Percentiles rank a stretch among this genome's conserved stretches.
phyloP scores from a whole-genome alignment of 2,113 vertebrate species.

The Burhinus bistriatus region DNA sequence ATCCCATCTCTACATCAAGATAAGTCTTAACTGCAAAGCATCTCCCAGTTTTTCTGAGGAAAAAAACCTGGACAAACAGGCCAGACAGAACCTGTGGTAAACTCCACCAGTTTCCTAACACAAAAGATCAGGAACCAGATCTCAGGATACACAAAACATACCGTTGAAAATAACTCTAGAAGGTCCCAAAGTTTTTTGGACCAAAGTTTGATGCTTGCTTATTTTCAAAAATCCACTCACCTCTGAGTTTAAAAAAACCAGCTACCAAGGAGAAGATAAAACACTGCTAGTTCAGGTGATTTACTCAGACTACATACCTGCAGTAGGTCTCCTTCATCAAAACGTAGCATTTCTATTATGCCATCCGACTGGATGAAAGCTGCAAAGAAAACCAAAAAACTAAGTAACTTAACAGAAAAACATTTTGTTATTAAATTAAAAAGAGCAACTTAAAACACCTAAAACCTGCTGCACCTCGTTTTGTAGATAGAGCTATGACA shows the following conservation, averaged over 20 bases:
- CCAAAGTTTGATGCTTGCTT: neutral
- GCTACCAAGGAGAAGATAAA: neutral
- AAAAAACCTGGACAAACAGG: neutral
- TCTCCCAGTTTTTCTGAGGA: neutral
- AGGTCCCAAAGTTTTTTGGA: neutral
- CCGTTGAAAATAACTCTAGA: neutral
- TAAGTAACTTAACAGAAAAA: neutral
- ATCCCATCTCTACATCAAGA: neutral
- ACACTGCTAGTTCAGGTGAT: neutral
- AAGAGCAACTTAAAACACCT: neutral
- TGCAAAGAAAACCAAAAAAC: conserved; percentile 70
- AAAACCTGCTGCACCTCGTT: neutral
- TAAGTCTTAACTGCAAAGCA: neutral
- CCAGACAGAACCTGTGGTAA: neutral
- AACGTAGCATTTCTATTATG: conserved; percentile 96
- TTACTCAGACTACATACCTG: conserved; percentile 78
- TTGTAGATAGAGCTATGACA: neutral
- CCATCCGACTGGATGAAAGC: conserved; percentile 97
- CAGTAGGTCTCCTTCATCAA: conserved; percentile 92
- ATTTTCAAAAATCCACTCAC: neutral
- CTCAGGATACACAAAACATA: neutral
- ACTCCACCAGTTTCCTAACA: neutral
- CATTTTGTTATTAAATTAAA: neutral
- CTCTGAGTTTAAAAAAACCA: neutral
- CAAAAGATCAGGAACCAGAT: neutral